A percentile compares a stretch with the other conserved stretches of the same genome.
These are phyloP conservation scores for Hesperophylax magnus DNA, from an alignment of 1,140 invertebrate species.

Conservation along the genomic window DNA sequence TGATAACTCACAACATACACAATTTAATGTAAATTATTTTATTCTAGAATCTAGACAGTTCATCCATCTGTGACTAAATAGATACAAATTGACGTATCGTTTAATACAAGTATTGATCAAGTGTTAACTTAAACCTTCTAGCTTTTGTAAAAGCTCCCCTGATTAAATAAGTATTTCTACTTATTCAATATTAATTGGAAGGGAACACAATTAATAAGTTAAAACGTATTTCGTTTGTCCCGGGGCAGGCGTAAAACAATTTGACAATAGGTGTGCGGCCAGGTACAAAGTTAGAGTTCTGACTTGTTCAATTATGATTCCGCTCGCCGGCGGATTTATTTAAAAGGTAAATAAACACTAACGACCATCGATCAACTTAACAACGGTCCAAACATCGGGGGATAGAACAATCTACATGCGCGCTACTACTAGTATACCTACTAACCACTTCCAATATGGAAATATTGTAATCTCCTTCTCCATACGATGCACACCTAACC, in stretches of 20 bases:
- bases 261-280: slow-evolving; percentile 5
- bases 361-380: slow-evolving; percentile 50
- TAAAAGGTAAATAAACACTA: slow-evolving; percentile 47
- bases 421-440: slow-evolving; percentile 2
- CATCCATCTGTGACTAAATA: too few relatives aligned
- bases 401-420: slow-evolving; percentile 17
- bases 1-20: too few relatives aligned
- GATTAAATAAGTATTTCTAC: too few relatives aligned
- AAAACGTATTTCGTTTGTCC: neutral
- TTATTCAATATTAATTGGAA: too few relatives aligned
- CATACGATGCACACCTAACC: neutral
- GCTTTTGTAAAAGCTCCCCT: too few relatives aligned
- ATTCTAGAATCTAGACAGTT: too few relatives aligned
- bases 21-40: too few relatives aligned
- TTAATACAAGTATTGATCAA: too few relatives aligned
- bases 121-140: too few relatives aligned
- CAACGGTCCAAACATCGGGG: slow-evolving; percentile 40
- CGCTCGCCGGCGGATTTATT: slow-evolving; percentile 45
- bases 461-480: slow-evolving; percentile 37
- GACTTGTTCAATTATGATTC: slow-evolving; percentile 51
- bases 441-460: slow-evolving; percentile 28
- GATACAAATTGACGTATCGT: too few relatives aligned
- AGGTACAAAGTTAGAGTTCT: slow-evolving; percentile 47
- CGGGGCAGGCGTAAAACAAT: neutral
- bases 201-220: too few relatives aligned